Evolutionary conservation across 2,113 vertebrate species (phyloP).

Genomic region (Egretta garzetta): DNA sequence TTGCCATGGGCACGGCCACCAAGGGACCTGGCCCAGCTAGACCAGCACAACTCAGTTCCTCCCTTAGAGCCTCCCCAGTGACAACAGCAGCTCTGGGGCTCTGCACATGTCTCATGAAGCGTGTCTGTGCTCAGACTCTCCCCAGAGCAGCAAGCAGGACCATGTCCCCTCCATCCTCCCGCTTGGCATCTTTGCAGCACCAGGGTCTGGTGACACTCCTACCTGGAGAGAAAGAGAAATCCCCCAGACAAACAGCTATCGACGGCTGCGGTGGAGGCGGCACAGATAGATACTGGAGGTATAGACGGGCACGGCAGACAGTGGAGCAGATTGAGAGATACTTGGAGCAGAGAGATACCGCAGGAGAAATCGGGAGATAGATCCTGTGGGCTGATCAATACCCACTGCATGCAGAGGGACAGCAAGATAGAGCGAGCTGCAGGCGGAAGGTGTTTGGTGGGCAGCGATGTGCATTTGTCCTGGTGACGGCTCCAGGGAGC

Average conservation of each 20-base stretch:
- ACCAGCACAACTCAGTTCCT: not conserved
- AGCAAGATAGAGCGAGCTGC: constrained; percentile 48
- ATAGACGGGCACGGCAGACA: constrained; percentile 29
- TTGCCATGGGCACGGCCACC: not conserved
- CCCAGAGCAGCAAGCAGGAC: not conserved
- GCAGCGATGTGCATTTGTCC: not conserved
- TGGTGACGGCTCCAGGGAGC: not conserved
- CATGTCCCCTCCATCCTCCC: accelerated
- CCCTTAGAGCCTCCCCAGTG: not conserved
- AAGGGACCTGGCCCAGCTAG: not conserved
- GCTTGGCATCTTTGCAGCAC: not conserved
- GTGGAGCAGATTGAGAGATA: constrained; percentile 25
- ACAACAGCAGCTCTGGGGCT: not conserved
- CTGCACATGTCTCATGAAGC: not conserved
- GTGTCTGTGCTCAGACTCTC: accelerated
- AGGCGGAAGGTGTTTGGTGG: not conserved
- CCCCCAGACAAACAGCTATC: not conserved
- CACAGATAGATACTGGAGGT: not conserved
- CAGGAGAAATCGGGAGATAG: constrained; percentile 46
- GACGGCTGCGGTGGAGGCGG: not conserved
- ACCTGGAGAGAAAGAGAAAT: not conserved
- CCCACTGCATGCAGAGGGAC: not conserved
- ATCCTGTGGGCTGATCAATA: constrained; percentile 60
- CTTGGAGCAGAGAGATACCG: constrained; percentile 36
- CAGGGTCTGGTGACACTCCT: not conserved